Conservation (phyloP, 2,797 vertebrate genomes). For the Chaetophractus vellerosus region DNA sequence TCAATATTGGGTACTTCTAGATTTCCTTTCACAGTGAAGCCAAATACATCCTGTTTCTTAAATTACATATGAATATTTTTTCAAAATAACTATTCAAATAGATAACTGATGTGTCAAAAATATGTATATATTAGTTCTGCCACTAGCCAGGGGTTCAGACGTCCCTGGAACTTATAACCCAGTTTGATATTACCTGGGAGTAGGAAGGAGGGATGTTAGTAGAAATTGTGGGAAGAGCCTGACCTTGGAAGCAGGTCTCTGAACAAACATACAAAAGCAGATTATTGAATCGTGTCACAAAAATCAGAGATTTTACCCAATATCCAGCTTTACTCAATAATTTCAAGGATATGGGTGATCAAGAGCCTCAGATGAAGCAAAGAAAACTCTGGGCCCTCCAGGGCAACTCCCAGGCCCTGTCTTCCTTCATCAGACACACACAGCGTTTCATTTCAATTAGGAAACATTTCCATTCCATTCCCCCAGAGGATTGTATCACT, state of each 20-base stretch:
- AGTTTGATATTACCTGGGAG: neutral
- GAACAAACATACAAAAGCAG: neutral
- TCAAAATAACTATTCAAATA: neutral
- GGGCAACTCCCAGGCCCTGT: neutral
- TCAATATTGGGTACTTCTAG: neutral
- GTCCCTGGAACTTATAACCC: neutral
- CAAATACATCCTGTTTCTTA: slow-evolving; percentile 27
- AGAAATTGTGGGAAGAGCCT: neutral
- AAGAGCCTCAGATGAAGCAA: neutral
- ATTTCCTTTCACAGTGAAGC: slow-evolving; percentile 1
- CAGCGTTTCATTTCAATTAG: neutral
- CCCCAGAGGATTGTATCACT: neutral
- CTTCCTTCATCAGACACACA: neutral
- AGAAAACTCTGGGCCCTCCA: neutral
- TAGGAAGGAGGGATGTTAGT: neutral
- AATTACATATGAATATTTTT: neutral
- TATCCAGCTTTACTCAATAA: neutral
- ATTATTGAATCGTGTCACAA: neutral
- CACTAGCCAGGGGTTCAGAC: neutral
- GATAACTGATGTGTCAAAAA: neutral
- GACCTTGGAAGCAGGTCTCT: neutral
- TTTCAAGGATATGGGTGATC: neutral
- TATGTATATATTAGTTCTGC: neutral
- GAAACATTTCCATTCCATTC: neutral
- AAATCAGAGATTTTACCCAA: neutral